Percentiles rank a stretch among this genome's conserved stretches.
Evolutionary conservation across 1,140 invertebrate species (phyloP).

Genomic region (Panagrolaimus sp.): DNA sequence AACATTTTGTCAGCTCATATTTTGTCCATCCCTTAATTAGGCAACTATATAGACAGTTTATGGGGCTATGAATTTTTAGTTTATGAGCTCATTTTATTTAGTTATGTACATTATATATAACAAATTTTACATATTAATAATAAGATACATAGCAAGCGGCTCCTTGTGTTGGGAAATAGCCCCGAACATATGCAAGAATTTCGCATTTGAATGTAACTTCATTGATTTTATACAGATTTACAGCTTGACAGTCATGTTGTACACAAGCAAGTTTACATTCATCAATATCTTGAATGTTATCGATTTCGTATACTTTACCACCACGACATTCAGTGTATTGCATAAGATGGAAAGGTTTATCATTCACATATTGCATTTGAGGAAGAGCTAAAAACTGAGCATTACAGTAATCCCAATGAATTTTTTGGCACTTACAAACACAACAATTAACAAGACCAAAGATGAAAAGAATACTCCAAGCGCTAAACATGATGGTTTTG

Average conservation of each 20-base stretch:
- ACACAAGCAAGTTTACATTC: slow-evolving; percentile 47
- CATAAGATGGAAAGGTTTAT: slow-evolving; percentile 41
- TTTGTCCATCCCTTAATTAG: too few species aligned
- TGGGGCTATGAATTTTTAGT: too few species aligned
- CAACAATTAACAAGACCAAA: slow-evolving; percentile 5
- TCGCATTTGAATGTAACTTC: slow-evolving; percentile 48
- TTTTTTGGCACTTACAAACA: slow-evolving; percentile 3
- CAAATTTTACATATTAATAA: slow-evolving; percentile 4
- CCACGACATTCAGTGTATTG: slow-evolving; percentile 42
- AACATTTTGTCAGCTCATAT: too few species aligned
- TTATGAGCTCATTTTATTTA: too few species aligned
- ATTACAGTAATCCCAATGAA: background rate
- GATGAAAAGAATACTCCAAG: background rate
- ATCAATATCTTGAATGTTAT: slow-evolving; percentile 44
- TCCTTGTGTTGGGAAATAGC: slow-evolving; percentile 38
- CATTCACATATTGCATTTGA: slow-evolving; percentile 41
- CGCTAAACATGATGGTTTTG: background rate
- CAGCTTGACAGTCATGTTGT: slow-evolving; percentile 35
- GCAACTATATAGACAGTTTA: too few species aligned
- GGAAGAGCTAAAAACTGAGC: slow-evolving; percentile 34
- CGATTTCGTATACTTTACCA: slow-evolving; percentile 44
- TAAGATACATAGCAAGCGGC: slow-evolving; percentile 45
- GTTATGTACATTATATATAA: too few species aligned
- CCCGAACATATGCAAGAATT: slow-evolving; percentile 42
- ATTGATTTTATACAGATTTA: slow-evolving; percentile 42